Conservation (phyloP, 2,113 vertebrate genomes). For the Maccullochella peelii region DNA sequence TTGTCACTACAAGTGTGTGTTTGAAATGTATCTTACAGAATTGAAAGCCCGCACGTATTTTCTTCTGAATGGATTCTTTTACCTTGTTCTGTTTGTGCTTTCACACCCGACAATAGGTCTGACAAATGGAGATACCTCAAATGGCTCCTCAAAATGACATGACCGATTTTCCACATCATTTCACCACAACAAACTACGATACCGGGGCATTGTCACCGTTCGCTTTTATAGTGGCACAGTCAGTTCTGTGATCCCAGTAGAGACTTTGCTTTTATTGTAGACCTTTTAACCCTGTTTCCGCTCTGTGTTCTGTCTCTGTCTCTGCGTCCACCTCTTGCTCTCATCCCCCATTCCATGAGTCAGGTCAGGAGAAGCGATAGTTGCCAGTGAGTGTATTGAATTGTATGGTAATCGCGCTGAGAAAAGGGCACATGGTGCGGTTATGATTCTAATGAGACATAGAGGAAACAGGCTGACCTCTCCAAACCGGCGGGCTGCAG, state of each 20-base stretch:
- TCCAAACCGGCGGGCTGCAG: conserved; percentile 38
- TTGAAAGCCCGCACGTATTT: conserved; percentile 25
- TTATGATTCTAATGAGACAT: conserved; percentile 70
- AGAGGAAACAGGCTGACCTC: conserved; percentile 67
- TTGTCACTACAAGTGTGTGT: conserved; percentile 35
- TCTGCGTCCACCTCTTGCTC: conserved; percentile 38
- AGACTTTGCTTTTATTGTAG: conserved; percentile 39
- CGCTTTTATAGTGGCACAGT: conserved; percentile 24
- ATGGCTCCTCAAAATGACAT: conserved; percentile 57
- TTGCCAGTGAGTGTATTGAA: conserved; percentile 51
- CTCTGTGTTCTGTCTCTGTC: conserved; percentile 17
- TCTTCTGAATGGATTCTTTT: conserved; percentile 40
- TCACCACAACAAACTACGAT: conserved; percentile 42
- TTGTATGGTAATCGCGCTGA: conserved; percentile 56
- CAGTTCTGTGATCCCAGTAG: conserved; percentile 43
- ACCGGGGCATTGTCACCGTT: conserved; percentile 9
- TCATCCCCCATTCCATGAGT: conserved; percentile 1
- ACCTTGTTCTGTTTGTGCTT: conserved; percentile 44
- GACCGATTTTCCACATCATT: conserved; percentile 54
- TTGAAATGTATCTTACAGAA: conserved; percentile 66
- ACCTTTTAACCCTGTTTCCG: conserved; percentile 46
- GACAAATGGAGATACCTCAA: conserved; percentile 54
- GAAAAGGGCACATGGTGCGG: conserved; percentile 61
- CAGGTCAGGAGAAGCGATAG: conserved; percentile 30
- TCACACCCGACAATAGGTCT: conserved; percentile 46